Base-by-base conservation (phyloP, 2,113 vertebrate genomes). In the Otus sunia region DNA sequence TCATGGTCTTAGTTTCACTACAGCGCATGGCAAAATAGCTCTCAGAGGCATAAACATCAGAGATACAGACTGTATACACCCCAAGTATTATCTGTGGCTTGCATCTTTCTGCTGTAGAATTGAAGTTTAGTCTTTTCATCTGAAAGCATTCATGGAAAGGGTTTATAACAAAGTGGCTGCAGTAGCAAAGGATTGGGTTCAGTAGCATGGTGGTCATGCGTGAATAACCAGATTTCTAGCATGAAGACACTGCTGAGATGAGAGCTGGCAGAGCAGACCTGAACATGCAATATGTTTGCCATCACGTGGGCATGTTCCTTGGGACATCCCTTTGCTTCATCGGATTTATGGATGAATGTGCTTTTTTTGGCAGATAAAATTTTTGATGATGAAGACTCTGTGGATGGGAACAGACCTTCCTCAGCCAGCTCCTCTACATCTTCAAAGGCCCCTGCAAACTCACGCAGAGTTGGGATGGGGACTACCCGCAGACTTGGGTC, bases 351-450 rank as follows among this genome's bases (percentile, higher is more conserved):
- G 5, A 12, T 71, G 41, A 47, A 9, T 84, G 26, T 97, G 78
- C 2, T 90, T 96, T 52, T 39, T 47, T 87, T 86, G 91, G 22
- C 98, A 99, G 99, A 99, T 98, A 99, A 99, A 97, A 99, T 99
- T 97, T 99, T 99, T 98, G 99, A 99, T 75, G 99, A 99, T 98
- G 99, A 99, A 96, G 99, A 99, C 95, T 99, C 99, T 1, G 98
- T 99, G 98, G 99, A 99, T 74, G 99, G 99, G 89, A 99, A 99
- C 97, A 98, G 99, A 97, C 99, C 99, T 98, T 99, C 99, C 92
- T 99, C 99, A 91, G 99, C 99, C 75, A 99, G 98, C 95, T 98
- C 98, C n/a, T 99, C 99, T 15, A 95, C 98, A 1, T 99, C 99
- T 30, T 99, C 99, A 92, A 99, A 99, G 96, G 98, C 98, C 7